Evolutionary conservation across 2,797 vertebrate species (phyloP), one percentile per base, ranked within the genome.

Genomic region (Crenichthys baileyi): DNA sequence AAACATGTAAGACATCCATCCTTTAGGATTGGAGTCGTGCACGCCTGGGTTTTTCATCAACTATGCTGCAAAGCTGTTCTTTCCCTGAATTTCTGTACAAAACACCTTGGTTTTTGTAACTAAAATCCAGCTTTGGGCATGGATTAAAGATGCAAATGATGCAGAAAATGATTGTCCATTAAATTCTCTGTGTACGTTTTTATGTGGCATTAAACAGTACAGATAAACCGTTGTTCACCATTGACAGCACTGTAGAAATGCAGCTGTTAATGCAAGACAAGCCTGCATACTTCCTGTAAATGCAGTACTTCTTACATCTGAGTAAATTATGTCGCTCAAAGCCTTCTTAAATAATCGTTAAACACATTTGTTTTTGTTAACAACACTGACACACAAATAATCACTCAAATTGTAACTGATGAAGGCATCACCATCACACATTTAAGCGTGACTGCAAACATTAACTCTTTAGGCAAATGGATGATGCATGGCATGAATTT

Each of bases 361-460:
- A 72, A 13, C 71, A 24, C 31, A 31, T 39, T 72, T 22, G 20
- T 53, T n/a, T n/a, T 73, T 41, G 22, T 22, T 58, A 44, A n/a
- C 51, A 53, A 22, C 20, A 24, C 26, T 56, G 53, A 41, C 31
- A 73, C 26, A 50, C 22, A 41, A 12, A 46, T 24, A 56, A 73
- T 58, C 22, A 8, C 53, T 56, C 22, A 73, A 73, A 56, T 39
- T 22, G 24, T 22, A 56, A 9, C 18, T 39, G 31, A 73, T 56
- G 72, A 53, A 56, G 31, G 13, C 12, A 16, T 70, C 36, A 24
- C 13, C 53, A 7, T 1, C 11, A 8, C 36, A 2, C 15, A 44
- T 73, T 56, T 48, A 70, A 18, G 24, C 12, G 68, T 78, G 73
- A 31, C 61, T 2, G 41, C 44, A 50, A 70, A 70, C 24, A 48